phyloP scores from a whole-genome alignment of 1,140 invertebrate genomes.

The Planococcus citri region DNA sequence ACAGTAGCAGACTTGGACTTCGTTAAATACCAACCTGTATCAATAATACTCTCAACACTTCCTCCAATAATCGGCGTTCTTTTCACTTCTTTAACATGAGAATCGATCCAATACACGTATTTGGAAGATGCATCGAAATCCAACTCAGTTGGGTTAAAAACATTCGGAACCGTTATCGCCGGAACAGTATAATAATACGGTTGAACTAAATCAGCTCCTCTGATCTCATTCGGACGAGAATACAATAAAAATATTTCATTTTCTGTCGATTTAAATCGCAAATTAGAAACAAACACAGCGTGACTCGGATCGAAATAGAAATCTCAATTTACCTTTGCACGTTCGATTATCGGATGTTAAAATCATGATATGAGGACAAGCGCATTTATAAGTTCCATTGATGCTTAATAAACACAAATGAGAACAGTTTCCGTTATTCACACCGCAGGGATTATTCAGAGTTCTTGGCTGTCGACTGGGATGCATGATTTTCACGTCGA shows the following conservation, averaged over 20 bases:
- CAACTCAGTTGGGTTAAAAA: slow-evolving; percentile 49
- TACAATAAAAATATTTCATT: slow-evolving; percentile 66
- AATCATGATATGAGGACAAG: slow-evolving; percentile 67
- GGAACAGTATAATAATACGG: slow-evolving; percentile 66
- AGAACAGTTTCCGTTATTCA: slow-evolving; percentile 47
- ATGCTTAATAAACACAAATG: slow-evolving; percentile 49
- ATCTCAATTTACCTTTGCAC: slow-evolving; percentile 46
- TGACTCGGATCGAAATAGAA: neutral
- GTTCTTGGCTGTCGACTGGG: slow-evolving; percentile 46
- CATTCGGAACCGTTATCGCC: slow-evolving; percentile 43
- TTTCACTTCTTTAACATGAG: slow-evolving; percentile 59
- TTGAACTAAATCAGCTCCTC: slow-evolving; percentile 63
- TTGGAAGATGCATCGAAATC: slow-evolving; percentile 52
- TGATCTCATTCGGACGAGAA: slow-evolving; percentile 59
- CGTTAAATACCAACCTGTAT: slow-evolving; percentile 43
- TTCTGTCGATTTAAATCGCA: no score
- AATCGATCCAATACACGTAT: slow-evolving; percentile 67
- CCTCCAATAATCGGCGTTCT: slow-evolving; percentile 51
- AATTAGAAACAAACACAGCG: no score
- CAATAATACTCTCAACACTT: slow-evolving; percentile 54
- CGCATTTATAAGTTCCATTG: slow-evolving; percentile 48
- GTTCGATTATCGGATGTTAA: slow-evolving; percentile 47
- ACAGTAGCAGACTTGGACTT: no score
- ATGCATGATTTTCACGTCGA: slow-evolving; percentile 53
- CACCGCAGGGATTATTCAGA: slow-evolving; percentile 43